Evolutionary conservation across 2,797 vertebrate species (phyloP).

Genomic region (Avahi laniger): DNA sequence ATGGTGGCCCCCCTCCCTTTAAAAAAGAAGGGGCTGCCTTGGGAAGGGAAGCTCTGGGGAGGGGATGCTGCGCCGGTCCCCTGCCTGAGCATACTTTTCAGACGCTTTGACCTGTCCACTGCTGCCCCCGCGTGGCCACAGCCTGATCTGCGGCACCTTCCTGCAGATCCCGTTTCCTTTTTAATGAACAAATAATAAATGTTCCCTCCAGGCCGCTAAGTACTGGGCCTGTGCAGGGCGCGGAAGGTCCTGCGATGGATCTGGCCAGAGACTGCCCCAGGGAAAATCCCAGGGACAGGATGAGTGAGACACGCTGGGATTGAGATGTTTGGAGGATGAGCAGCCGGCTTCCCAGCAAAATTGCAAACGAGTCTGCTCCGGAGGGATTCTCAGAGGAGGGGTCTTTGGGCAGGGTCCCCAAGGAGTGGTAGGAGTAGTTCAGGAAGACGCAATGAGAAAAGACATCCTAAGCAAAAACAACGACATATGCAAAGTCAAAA

Average conservation of each 20-base stretch:
- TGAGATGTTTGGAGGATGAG: background rate
- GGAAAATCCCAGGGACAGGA: background rate
- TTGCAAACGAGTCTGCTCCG: no score
- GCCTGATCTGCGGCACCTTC: background rate
- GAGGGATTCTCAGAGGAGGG: background rate
- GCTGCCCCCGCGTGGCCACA: background rate
- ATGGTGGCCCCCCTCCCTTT: background rate
- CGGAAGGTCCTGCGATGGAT: background rate
- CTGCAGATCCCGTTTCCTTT: fast-evolving
- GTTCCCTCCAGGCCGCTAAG: background rate
- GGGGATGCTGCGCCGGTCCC: fast-evolving
- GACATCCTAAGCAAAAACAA: background rate
- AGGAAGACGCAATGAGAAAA: background rate
- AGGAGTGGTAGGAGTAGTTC: background rate
- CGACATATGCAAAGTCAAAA: background rate
- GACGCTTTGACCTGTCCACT: background rate
- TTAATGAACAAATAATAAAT: background rate
- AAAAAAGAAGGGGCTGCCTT: background rate
- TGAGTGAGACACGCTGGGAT: background rate
- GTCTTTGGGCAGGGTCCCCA: background rate
- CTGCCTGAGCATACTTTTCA: fast-evolving
- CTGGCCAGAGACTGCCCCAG: background rate
- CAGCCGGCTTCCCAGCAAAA: background rate
- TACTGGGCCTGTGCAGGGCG: fast-evolving
- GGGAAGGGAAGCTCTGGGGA: background rate